phyloP scores from a whole-genome alignment of 1,140 invertebrate species.

The Panagrolaimus sp. region DNA sequence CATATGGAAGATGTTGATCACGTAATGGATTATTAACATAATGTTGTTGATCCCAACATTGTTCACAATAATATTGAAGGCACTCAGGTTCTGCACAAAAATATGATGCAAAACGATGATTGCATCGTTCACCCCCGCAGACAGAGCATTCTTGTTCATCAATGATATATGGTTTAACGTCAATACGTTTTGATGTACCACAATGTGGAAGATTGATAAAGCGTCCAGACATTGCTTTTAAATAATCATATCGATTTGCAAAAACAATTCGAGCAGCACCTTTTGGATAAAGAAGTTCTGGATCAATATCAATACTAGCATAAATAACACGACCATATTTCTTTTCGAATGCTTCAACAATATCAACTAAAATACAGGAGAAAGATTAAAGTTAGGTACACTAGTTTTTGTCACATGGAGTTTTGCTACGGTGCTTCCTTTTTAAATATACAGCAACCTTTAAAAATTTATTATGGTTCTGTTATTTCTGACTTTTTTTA shows the following conservation, averaged over 20 bases:
- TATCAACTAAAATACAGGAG: conserved; percentile 71
- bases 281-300: conserved; percentile 98
- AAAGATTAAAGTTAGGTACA: too few relatives aligned
- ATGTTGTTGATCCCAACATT: conserved; percentile 75
- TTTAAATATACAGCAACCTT: too few relatives aligned
- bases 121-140: conserved; percentile 74
- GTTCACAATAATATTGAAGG: conserved; percentile 97
- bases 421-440: too few relatives aligned
- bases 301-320: conserved; percentile 98
- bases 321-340: conserved; percentile 97
- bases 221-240: conserved; percentile 92
- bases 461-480: too few relatives aligned
- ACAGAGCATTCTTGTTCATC: conserved; percentile 99
- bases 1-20: not conserved
- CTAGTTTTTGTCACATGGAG: too few relatives aligned
- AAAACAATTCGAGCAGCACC: conserved; percentile 97
- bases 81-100: conserved; percentile 99
- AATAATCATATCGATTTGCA: conserved; percentile 97
- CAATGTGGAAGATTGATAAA: conserved; percentile 98
- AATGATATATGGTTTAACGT: conserved; percentile 96
- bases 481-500: too few relatives aligned
- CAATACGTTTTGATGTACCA: conserved; percentile 94
- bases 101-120: conserved; percentile 77
- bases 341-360: conserved; percentile 98
- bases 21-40: not conserved